Conservation (phyloP, 2,888 invertebrate species). For the Vesta saturnalis region DNA sequence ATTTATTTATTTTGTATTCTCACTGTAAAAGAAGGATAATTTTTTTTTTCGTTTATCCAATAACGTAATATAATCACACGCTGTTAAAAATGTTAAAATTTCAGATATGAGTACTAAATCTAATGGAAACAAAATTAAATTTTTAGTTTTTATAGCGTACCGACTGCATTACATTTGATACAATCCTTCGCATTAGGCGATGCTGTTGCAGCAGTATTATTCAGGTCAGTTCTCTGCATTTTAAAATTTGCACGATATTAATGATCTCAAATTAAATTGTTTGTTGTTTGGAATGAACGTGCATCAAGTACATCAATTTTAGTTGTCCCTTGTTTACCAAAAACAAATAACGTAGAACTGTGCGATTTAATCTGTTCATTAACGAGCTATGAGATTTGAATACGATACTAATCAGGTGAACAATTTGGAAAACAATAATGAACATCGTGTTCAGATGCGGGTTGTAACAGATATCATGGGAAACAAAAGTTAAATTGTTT, state of each 20-base stretch:
- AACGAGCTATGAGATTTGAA: neutral
- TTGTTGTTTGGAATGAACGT: neutral
- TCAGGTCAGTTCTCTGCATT: too few relatives aligned
- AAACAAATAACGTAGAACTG: neutral
- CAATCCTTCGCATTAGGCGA: too few relatives aligned
- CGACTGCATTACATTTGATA: too few relatives aligned
- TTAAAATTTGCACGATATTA: too few relatives aligned
- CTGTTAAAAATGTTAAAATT: too few relatives aligned
- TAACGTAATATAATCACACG: too few relatives aligned
- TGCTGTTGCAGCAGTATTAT: too few relatives aligned
- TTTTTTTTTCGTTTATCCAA: too few relatives aligned
- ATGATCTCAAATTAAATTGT: too few relatives aligned
- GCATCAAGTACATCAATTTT: constrained; percentile 1
- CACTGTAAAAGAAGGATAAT: constrained; percentile 31
- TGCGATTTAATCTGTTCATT: neutral
- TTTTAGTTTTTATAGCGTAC: too few relatives aligned
- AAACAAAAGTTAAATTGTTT: neutral
- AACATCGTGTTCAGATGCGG: neutral
- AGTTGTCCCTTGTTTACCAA: neutral
- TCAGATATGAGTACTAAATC: neutral
- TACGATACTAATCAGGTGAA: constrained; percentile 1
- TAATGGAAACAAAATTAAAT: too few relatives aligned
- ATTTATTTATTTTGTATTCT: constrained; percentile 37
- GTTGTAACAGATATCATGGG: neutral
- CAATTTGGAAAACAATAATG: neutral